Evolutionary conservation across 2,797 vertebrate genomes (phyloP).

Genomic region (Falco concolor): DNA sequence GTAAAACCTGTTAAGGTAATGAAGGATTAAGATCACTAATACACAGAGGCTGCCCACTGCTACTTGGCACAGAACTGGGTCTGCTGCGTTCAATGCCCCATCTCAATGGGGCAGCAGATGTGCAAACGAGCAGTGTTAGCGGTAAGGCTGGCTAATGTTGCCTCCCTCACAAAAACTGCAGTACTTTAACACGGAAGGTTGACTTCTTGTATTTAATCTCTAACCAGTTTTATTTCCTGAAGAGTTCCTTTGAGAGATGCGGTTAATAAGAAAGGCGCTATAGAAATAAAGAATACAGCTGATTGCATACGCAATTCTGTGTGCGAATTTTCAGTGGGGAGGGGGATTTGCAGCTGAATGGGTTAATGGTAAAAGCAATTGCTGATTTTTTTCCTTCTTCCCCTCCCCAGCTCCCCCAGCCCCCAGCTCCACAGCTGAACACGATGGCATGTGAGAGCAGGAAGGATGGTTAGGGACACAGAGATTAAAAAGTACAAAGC

Average conservation of each 20-base stretch:
- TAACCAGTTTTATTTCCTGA: conserved; percentile 29
- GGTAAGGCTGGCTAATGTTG: not conserved
- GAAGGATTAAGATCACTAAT: not conserved
- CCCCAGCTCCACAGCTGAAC: conserved; percentile 22
- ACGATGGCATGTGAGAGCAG: not conserved
- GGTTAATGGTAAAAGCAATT: conserved; percentile 59
- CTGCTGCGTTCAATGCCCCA: not conserved
- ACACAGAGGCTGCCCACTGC: not conserved
- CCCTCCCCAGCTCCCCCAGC: not conserved
- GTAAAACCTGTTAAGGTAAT: not conserved
- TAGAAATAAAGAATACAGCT: conserved; percentile 56
- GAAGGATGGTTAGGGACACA: not conserved
- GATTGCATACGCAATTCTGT: conserved; percentile 63
- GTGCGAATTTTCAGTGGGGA: conserved; percentile 34
- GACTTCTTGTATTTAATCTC: conserved; percentile 29
- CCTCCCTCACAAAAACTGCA: not conserved
- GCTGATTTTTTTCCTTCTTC: not conserved
- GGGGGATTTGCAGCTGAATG: conserved; percentile 65
- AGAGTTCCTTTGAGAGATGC: conserved; percentile 42
- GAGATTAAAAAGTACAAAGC: conserved; percentile 55
- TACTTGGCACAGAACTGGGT: not conserved
- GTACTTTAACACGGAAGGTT: not conserved
- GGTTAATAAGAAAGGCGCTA: conserved; percentile 24
- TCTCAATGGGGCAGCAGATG: not conserved
- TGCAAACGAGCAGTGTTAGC: not conserved